phyloP scores from a whole-genome alignment of 1,140 invertebrate species.

The Lordiphosa mommai region DNA sequence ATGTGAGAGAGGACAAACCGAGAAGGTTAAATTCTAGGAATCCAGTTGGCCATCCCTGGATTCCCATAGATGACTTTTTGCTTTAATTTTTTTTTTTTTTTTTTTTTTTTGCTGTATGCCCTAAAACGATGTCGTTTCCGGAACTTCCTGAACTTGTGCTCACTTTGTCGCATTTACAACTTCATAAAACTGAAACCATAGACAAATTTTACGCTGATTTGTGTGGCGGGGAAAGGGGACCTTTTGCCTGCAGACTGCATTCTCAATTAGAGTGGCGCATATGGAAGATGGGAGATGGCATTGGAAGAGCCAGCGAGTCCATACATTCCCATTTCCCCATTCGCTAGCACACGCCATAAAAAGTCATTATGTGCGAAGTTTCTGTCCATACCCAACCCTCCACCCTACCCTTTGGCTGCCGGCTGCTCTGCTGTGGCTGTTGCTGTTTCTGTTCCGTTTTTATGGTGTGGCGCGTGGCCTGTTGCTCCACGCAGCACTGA shows the following conservation, averaged over 20 bases:
- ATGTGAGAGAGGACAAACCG: too few species aligned
- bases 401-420: background rate
- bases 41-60: too few species aligned
- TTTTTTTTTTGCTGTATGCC: background rate
- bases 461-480: slow-evolving; percentile 66
- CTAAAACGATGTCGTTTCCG: slow-evolving; percentile 22
- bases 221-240: slow-evolving; percentile 23
- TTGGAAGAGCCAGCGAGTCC: too few species aligned
- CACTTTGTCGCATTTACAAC: slow-evolving; percentile 64
- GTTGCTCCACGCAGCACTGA: slow-evolving; percentile 52
- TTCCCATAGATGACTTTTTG: too few species aligned
- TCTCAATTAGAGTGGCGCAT: slow-evolving; percentile 39
- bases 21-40: too few species aligned
- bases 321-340: slow-evolving; percentile 27
- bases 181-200: slow-evolving; percentile 60
- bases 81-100: background rate
- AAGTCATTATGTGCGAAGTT: slow-evolving; percentile 73
- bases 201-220: slow-evolving; percentile 74
- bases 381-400: slow-evolving; percentile 36
- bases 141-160: slow-evolving; percentile 17
- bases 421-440: slow-evolving; percentile 9
- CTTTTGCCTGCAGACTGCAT: slow-evolving; percentile 34
- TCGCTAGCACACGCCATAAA: slow-evolving; percentile 41
- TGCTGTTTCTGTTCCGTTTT: slow-evolving; percentile 50
- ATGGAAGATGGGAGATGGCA: background rate